Percentiles rank a stretch among this genome's conserved stretches.
Conservation (phyloP, 2,797 vertebrate species). For the Kryptolebias ocellatus region DNA sequence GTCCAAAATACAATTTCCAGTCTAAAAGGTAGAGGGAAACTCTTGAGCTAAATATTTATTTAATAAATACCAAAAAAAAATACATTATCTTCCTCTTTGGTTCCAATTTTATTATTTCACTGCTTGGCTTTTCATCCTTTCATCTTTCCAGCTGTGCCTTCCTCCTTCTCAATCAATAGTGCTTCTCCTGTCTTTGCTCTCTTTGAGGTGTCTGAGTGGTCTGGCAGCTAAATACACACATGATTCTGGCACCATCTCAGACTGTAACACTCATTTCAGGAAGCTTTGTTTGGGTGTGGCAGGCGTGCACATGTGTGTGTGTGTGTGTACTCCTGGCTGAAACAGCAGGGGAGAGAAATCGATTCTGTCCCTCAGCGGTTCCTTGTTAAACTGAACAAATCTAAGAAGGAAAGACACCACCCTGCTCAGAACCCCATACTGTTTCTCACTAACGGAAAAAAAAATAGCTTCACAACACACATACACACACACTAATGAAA, state of each 20-base stretch:
- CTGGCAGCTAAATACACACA: slow-evolving; percentile 46
- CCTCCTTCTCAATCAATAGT: slow-evolving; percentile 48
- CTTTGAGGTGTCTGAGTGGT: slow-evolving; percentile 54
- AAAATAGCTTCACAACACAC: slow-evolving; percentile 34
- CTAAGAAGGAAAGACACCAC: slow-evolving; percentile 38
- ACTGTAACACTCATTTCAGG: slow-evolving; percentile 36
- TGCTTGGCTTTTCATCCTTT: slow-evolving; percentile 28
- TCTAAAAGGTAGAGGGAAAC: background rate
- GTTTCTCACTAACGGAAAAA: slow-evolving; percentile 49
- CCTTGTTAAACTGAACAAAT: slow-evolving; percentile 58
- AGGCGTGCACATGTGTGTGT: slow-evolving; percentile 39
- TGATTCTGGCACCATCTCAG: slow-evolving; percentile 20
- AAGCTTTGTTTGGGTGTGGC: slow-evolving; percentile 46
- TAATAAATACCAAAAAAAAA: slow-evolving; percentile 22
- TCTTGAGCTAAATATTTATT: background rate
- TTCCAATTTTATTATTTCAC: slow-evolving; percentile 25
- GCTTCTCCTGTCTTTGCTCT: slow-evolving; percentile 25
- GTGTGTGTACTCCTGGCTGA: slow-evolving; percentile 20
- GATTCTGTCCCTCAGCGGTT: slow-evolving; percentile 62
- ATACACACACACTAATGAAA: slow-evolving; percentile 67
- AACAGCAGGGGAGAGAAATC: slow-evolving; percentile 60
- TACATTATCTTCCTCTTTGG: slow-evolving; percentile 33
- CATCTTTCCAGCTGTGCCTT: slow-evolving; percentile 37
- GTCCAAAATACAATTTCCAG: background rate
- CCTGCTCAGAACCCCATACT: slow-evolving; percentile 46